A percentile compares a stretch with the other conserved stretches of the same genome.
These are phyloP conservation scores for Siniperca undulata DNA, from an alignment of 2,797 vertebrate species.

Conservation along the genomic window DNA sequence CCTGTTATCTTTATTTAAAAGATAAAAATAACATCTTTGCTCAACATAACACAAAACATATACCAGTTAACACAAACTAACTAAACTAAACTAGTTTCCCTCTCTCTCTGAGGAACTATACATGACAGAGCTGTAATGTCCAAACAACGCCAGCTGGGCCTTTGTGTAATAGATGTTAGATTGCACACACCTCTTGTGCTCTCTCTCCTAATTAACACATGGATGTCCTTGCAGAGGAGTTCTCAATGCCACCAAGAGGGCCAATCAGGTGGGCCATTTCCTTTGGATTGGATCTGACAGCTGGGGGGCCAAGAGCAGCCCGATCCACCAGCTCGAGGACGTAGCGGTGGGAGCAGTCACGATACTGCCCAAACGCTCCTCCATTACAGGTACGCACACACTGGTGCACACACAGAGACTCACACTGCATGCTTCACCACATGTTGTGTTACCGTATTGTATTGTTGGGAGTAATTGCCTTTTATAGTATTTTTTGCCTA, in stretches of 20 bases:
- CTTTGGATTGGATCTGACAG: conserved; percentile 97
- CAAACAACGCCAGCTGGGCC: conserved; percentile 38
- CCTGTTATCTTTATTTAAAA: conserved; percentile 38
- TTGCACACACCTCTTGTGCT: conserved; percentile 40
- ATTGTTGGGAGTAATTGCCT: background rate
- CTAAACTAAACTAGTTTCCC: background rate
- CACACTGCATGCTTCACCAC: background rate
- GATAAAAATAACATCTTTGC: conserved; percentile 27
- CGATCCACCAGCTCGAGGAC: conserved; percentile 91
- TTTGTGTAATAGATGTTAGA: conserved; percentile 53
- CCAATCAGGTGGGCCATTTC: conserved; percentile 93
- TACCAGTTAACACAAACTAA: background rate
- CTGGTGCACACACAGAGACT: background rate
- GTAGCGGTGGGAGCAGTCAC: conserved; percentile 94
- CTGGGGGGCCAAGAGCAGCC: conserved; percentile 93
- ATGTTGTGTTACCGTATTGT: background rate
- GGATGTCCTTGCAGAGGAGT: conserved; percentile 87
- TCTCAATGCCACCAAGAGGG: conserved; percentile 94
- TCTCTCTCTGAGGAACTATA: conserved; percentile 2
- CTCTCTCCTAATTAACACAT: conserved; percentile 55
- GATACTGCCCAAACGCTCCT: conserved; percentile 94
- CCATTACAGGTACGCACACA: conserved; percentile 89
- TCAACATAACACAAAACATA: background rate
- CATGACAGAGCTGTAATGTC: conserved; percentile 36
- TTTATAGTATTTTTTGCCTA: background rate